Evolutionary conservation across 2,888 invertebrate species (phyloP), one percentile per base, ranked within the genome.

Genomic region (Leptopilina syphax): DNA sequence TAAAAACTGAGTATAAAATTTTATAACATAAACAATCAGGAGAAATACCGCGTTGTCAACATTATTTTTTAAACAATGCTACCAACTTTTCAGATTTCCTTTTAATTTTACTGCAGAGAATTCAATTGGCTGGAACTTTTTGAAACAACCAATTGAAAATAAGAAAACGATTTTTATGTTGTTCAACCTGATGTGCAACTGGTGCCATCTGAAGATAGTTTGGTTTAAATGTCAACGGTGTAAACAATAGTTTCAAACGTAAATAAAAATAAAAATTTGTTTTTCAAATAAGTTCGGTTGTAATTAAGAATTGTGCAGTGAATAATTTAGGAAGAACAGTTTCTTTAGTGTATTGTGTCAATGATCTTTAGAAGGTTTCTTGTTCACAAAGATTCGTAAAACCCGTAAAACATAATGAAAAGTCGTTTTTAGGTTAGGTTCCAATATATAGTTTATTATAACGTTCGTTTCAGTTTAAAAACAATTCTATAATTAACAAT

Each of bases 391-490:
- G 34, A 34, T 34, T 34, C 4, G n/a, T 18, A 18, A 18, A 18
- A 63, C 24, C 8, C 5, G 7, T 60, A 60, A 63, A 24, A 18
- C 6, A n/a, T 24, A 18, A 63, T 63, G 2, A n/a, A 24, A 54
- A 50, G 50, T 10, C 13, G n/a, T 8, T 54, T 70, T 13, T 50
- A 54, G 70, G 70, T 70, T 70, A 70, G 13, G 18, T 50, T 13
- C 5, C 3, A 13, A 6, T 24, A 13, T 18, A 18, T 18, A 18
- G 18, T 13, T 27, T 54, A 4, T 57, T 34, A 34, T 34, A 34
- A 60, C 73, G 57, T 9, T 73, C 34, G 34, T 13, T 34, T 9
- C 12, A 10, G n/a, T 41, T 41, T 8, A 6, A 54, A 10, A 54
- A 44, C 7, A 5, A 44, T 0, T 44, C 7, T 44, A 44, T 7